Percentiles rank a stretch among this genome's conserved stretches.
Conservation (phyloP, 2,797 vertebrate species). For the Sebastes matsubarae region DNA sequence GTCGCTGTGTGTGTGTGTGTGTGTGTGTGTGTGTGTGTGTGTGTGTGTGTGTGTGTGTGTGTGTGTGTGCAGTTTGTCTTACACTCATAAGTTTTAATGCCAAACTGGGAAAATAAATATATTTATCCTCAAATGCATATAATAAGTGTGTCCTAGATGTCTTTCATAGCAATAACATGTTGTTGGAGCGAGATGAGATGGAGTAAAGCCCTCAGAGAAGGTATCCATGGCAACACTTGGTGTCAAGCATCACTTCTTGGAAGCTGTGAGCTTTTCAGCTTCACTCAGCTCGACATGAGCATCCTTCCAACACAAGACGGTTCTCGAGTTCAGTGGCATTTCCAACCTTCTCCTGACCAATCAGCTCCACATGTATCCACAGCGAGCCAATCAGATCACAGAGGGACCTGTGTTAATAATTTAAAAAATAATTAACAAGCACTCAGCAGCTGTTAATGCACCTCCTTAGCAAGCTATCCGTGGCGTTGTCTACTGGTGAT, state of each 20-base stretch:
- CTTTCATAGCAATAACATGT: slow-evolving; percentile 14
- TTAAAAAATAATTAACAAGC: neutral
- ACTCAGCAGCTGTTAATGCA: neutral
- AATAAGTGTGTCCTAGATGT: neutral
- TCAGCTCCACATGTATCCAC: neutral
- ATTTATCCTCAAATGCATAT: neutral
- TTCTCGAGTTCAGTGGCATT: neutral
- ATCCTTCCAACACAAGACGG: neutral
- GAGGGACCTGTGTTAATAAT: neutral
- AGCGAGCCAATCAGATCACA: neutral
- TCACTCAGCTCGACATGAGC: slow-evolving; percentile 17
- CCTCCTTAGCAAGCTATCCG: neutral
- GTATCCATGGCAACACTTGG: slow-evolving; percentile 64
- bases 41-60: neutral
- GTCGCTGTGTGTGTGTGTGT: neutral
- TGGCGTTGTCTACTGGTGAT: neutral
- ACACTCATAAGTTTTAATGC: neutral
- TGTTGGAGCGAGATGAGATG: slow-evolving; percentile 7
- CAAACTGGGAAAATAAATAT: neutral
- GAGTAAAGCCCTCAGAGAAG: slow-evolving; percentile 11
- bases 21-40: neutral
- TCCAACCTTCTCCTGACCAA: neutral
- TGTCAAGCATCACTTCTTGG: slow-evolving; percentile 51
- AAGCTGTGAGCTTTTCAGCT: slow-evolving; percentile 25
- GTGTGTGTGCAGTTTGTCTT: neutral